These are phyloP conservation scores for Acromyrmex heyeri DNA, from an alignment of 1,140 invertebrate species.

Conservation along the genomic window DNA sequence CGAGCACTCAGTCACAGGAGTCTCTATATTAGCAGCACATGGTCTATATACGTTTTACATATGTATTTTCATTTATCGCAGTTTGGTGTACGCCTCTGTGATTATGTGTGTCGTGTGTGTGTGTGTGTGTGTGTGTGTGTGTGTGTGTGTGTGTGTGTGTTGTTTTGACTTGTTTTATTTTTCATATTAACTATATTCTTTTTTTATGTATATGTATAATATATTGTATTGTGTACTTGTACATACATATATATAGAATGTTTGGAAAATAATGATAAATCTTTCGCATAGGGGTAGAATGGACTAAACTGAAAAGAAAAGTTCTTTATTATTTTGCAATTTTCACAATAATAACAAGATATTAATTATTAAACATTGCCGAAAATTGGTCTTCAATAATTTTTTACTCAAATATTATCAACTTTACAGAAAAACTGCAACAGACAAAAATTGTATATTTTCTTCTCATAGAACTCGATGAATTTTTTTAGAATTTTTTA, in stretches of 20 bases:
- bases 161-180: constrained; percentile 70
- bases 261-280: too few relatives aligned
- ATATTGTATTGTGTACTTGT: constrained; percentile 67
- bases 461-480: too few relatives aligned
- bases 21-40: constrained; percentile 76
- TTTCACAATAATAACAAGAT: too few relatives aligned
- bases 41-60: constrained; percentile 71
- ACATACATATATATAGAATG: constrained; percentile 42
- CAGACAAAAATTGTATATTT: too few relatives aligned
- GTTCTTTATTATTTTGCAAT: too few relatives aligned
- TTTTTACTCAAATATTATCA: too few relatives aligned
- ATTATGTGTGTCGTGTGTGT: constrained; percentile 70
- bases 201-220: constrained; percentile 75
- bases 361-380: too few relatives aligned
- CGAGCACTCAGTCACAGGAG: constrained; percentile 77
- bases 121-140: constrained; percentile 22
- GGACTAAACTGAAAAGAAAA: too few relatives aligned
- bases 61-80: constrained; percentile 68
- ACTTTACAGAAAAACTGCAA: too few relatives aligned
- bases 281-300: too few relatives aligned
- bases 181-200: constrained; percentile 78
- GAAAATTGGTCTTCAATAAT: too few relatives aligned
- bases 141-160: not conserved
- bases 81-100: constrained; percentile 69
- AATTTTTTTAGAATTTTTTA: too few relatives aligned